Base-by-base conservation (phyloP, 2,888 invertebrate genomes). In the Watsonalla cultraria region DNA sequence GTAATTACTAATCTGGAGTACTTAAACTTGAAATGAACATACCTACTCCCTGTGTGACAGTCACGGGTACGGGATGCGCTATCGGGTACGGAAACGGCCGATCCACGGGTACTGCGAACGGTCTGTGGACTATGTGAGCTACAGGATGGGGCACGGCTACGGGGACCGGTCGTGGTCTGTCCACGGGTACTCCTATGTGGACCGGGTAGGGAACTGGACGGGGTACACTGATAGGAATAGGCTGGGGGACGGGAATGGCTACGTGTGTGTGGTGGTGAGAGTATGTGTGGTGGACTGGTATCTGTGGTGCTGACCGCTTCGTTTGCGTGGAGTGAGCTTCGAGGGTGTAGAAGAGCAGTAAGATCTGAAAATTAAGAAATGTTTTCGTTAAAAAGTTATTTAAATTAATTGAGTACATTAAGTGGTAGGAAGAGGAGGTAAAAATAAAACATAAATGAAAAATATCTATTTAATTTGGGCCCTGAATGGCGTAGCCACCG, bases 41-140 rank as follows among this genome's bases (percentile, higher is more conserved):
- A 42, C 88, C 86, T 0, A 92, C 85, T 0, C 88, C 88, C 64
- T 92, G 92, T 0, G 91, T 91, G 0, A 92, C 74, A 1, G 87
- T 82, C 0, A 92, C 88, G 0, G 92, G 91, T 2, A 91, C 86
- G 0, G 92, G 92, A 53, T 92, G 92, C 9, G 92, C 84, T 0
- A 92, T 85, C 0, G 91, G 88, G 35, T 92, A 92, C 5, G 92
- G 90, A 54, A 91, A 91, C 0, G 93, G 92, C 56, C 92, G 82
- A 49, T 92, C 91, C 0, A 92, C 82, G 4, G 91, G 85, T 1
- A 91, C 83, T 0, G 91, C 88, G 0, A 87, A 65, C 0, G 91
- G 89, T 46, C 91, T 70, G 0, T 82, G 80, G 9, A 92, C 80
- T 6, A 92, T 80, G 24, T 91, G 90, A 0, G 91, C 82, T 5